Evolutionary conservation across 2,797 vertebrate species (phyloP).

Genomic region (Chloroceryle inda): DNA sequence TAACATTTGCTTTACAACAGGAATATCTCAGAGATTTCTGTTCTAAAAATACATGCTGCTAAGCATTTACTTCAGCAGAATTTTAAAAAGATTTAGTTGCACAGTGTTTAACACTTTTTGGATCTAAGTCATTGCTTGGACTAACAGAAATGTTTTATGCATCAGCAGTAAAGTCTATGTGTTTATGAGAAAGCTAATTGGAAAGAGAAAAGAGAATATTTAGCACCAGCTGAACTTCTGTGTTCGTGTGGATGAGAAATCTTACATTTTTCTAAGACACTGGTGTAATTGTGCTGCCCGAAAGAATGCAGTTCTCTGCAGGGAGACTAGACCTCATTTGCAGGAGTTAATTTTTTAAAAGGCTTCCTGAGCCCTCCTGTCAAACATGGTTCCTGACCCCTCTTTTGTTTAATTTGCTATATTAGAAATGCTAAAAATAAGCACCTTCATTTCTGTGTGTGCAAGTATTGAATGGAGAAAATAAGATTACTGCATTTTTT

Average conservation of each 20-base stretch:
- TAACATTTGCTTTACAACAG: not conserved
- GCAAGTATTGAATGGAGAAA: not conserved
- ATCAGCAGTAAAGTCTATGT: not conserved
- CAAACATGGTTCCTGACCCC: not conserved
- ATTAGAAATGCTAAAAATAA: not conserved
- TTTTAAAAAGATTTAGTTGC: not conserved
- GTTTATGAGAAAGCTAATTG: not conserved
- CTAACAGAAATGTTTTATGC: not conserved
- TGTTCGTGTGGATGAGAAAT: not conserved
- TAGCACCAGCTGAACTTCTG: not conserved
- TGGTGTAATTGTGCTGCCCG: not conserved
- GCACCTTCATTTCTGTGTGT: not conserved
- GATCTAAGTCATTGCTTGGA: not conserved
- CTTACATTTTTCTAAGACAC: not conserved
- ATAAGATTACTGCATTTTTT: not conserved
- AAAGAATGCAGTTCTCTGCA: not conserved
- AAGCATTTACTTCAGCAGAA: not conserved
- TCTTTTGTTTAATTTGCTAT: not conserved
- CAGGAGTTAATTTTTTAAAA: conserved; percentile 1
- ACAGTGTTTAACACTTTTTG: not conserved
- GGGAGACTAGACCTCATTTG: not conserved
- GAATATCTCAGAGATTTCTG: not conserved
- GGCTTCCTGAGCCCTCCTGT: not conserved
- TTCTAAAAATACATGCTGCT: not conserved
- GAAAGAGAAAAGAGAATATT: not conserved